Evolutionary conservation across 2,113 vertebrate species (phyloP).

Genomic region (Crotalus tigris): DNA sequence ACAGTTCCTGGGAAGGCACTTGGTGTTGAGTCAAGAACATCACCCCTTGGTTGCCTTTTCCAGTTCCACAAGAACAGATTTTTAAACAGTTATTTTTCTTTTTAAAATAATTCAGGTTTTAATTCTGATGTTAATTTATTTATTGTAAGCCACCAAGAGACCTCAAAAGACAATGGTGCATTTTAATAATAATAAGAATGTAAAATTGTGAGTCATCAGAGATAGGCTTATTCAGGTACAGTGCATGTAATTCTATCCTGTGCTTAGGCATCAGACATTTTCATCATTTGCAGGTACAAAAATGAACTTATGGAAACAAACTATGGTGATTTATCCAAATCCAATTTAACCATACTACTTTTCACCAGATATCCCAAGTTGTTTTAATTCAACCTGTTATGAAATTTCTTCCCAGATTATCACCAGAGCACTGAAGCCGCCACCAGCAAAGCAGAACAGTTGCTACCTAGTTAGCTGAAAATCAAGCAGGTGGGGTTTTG

Average conservation of each 20-base stretch:
- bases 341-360: not conserved
- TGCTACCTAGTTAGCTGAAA: not conserved
- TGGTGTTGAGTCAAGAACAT: not conserved
- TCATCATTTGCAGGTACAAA: not conserved
- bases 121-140: not conserved
- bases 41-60: not conserved
- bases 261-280: not conserved
- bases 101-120: not conserved
- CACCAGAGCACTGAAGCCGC: not conserved
- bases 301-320: not conserved
- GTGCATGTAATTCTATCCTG: not conserved
- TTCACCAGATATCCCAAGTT: not conserved
- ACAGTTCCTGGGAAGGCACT: not conserved
- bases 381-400: not conserved
- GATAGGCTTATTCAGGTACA: not conserved
- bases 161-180: not conserved
- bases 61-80: not conserved
- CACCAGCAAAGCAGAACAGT: slow-evolving; percentile 27
- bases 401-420: not conserved
- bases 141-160: not conserved
- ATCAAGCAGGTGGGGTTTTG: not conserved
- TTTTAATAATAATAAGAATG: not conserved
- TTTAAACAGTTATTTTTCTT: not conserved
- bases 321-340: not conserved
- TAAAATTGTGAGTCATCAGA: not conserved